These are phyloP conservation scores for Saguinus imperator DNA, from an alignment of 2,113 vertebrate species.

Conservation along the genomic window DNA sequence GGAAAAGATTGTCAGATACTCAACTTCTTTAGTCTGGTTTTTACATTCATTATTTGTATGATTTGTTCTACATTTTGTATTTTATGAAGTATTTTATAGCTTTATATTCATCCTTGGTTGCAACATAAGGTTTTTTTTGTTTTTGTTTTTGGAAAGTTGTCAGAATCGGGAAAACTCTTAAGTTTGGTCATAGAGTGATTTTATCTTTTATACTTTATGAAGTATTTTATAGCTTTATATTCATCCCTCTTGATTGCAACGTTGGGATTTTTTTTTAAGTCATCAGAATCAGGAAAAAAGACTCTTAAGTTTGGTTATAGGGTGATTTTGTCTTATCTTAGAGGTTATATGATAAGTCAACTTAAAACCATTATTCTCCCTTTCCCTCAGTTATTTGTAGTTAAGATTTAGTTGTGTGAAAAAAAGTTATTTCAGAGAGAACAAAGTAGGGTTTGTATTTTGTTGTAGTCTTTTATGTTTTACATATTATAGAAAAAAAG, in stretches of 20 bases:
- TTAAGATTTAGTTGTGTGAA: not conserved
- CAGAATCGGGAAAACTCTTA: not conserved
- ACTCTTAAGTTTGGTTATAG: not conserved
- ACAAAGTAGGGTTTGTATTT: not conserved
- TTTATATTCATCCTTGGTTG: conserved; percentile 19
- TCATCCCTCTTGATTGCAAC: not conserved
- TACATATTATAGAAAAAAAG: not conserved
- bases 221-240: not conserved
- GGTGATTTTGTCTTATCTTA: conserved; percentile 26
- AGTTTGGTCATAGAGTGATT: conserved; percentile 14
- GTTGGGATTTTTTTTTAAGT: not conserved
- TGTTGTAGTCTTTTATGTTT: not conserved
- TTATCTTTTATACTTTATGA: conserved; percentile 14
- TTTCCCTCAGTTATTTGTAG: not conserved
- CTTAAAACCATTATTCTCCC: not conserved
- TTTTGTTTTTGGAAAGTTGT: not conserved
- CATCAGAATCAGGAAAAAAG: conserved; percentile 14
- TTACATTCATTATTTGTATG: conserved; percentile 8
- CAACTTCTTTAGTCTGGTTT: not conserved
- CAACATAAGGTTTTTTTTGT: not conserved
- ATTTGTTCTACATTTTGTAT: conserved; percentile 3
- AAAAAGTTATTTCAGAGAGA: not conserved
- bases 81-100: not conserved
- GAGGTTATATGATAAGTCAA: not conserved
- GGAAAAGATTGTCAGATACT: not conserved